These are phyloP conservation scores for Semnornis frantzii DNA, from an alignment of 2,113 vertebrate species.

Conservation along the genomic window DNA sequence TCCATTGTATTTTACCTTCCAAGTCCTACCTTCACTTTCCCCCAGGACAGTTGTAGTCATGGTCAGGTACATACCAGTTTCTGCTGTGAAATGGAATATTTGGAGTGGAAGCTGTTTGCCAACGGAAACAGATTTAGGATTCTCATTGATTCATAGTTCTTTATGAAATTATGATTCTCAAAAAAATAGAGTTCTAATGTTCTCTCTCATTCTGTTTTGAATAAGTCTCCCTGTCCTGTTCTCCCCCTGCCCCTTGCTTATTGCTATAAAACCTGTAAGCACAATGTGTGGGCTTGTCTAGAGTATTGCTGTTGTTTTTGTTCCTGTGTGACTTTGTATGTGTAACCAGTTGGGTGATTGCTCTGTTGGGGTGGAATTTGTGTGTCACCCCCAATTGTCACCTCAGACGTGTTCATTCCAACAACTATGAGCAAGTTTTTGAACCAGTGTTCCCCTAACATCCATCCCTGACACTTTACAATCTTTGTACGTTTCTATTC, in stretches of 20 bases:
- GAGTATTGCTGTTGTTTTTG: not conserved
- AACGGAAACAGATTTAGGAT: not conserved
- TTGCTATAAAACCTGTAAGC: not conserved
- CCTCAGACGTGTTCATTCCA: not conserved
- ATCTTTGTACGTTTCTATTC: not conserved
- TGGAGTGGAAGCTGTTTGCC: not conserved
- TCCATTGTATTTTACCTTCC: not conserved
- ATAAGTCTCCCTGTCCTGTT: no score
- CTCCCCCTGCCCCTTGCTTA: rapidly evolving
- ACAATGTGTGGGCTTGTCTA: not conserved
- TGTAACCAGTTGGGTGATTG: not conserved
- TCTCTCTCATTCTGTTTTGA: not conserved
- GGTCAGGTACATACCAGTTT: not conserved
- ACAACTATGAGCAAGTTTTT: not conserved
- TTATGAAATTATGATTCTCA: not conserved
- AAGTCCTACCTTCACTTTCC: not conserved
- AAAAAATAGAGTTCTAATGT: not conserved
- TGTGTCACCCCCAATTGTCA: not conserved
- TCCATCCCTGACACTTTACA: not conserved
- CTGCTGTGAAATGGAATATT: not conserved
- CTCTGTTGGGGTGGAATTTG: not conserved
- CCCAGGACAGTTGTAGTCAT: not conserved
- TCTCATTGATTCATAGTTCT: not conserved
- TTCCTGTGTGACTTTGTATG: not conserved
- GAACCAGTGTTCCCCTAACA: not conserved